phyloP scores from a whole-genome alignment of 2,888 invertebrate genomes.

The Ophioninae sp. region DNA sequence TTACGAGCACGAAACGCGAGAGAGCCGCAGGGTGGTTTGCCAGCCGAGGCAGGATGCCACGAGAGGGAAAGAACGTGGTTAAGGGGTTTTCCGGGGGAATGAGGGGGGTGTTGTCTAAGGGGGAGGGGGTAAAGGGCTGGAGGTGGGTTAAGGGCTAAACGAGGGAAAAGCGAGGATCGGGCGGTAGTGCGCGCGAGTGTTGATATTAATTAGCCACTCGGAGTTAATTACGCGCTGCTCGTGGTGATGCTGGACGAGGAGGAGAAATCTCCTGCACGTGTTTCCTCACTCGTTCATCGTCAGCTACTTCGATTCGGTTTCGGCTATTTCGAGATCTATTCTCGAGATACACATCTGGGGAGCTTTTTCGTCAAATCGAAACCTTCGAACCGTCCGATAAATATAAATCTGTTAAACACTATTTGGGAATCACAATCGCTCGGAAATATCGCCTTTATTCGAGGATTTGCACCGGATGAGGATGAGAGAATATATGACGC shows the following conservation, averaged over 20 bases:
- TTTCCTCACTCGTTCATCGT: slow-evolving; percentile 43
- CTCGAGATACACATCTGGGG: background rate
- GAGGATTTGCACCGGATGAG: background rate
- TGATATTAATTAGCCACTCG: slow-evolving; percentile 70
- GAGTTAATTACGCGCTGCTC: slow-evolving; percentile 67
- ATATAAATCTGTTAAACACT: background rate
- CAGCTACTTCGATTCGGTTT: slow-evolving; percentile 5
- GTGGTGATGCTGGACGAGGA: slow-evolving; percentile 55
- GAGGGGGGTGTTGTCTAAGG: slow-evolving; percentile 28
- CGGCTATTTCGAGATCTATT: background rate
- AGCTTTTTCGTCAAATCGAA: background rate
- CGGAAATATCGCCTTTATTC: background rate
- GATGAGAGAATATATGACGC: too few relatives aligned
- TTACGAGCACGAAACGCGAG: slow-evolving; percentile 29
- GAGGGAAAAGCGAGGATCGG: slow-evolving; percentile 58
- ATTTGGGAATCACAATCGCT: background rate
- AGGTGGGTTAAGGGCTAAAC: slow-evolving; percentile 62
- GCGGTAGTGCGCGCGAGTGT: slow-evolving; percentile 40
- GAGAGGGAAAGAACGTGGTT: slow-evolving; percentile 59
- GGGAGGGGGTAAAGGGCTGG: slow-evolving; percentile 17
- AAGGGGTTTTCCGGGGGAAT: slow-evolving; percentile 46
- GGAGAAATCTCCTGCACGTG: slow-evolving; percentile 41
- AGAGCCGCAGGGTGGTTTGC: slow-evolving; percentile 39
- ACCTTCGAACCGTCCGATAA: background rate
- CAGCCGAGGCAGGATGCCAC: slow-evolving; percentile 25